Evolutionary conservation across 2,888 invertebrate genomes (phyloP).

Genomic region (Sphaeridia pumilis): DNA sequence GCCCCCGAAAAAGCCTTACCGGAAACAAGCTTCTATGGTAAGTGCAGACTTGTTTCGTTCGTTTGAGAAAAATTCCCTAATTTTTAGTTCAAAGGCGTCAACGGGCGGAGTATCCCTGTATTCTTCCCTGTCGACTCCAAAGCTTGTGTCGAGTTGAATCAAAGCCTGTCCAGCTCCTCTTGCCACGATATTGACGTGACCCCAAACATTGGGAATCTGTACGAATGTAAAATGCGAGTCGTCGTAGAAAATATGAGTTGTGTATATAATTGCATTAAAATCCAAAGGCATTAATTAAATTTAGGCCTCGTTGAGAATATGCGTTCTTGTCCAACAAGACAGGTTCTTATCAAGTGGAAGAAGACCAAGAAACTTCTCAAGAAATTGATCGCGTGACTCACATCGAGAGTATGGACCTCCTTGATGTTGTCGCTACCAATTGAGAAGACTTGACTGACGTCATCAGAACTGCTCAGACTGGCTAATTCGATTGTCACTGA

Average conservation of each 20-base stretch:
- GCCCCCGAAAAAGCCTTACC: slow-evolving; percentile 31
- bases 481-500: slow-evolving; percentile 39
- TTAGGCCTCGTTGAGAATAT: too few relatives aligned
- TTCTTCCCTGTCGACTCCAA: slow-evolving; percentile 41
- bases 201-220: slow-evolving; percentile 43
- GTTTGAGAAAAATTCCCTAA: slow-evolving; percentile 39
- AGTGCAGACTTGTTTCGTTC: slow-evolving; percentile 40
- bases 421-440: slow-evolving; percentile 37
- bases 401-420: slow-evolving; percentile 34
- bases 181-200: slow-evolving; percentile 44
- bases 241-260: too few relatives aligned
- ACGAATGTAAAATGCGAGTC: too few relatives aligned
- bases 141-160: slow-evolving; percentile 44
- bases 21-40: slow-evolving; percentile 39
- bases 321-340: too few relatives aligned
- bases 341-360: too few relatives aligned
- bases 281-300: too few relatives aligned
- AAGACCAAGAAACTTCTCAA: too few relatives aligned
- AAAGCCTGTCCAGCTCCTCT: slow-evolving; percentile 47
- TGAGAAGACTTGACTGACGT: slow-evolving; percentile 28
- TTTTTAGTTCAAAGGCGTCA: slow-evolving; percentile 42
- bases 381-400: slow-evolving; percentile 20
- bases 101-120: slow-evolving; percentile 39
- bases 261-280: too few relatives aligned
- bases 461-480: slow-evolving; percentile 34